Conservation (phyloP, 35 echinoderm and acorn worm species). For the Ophioderma brevispina region DNA sequence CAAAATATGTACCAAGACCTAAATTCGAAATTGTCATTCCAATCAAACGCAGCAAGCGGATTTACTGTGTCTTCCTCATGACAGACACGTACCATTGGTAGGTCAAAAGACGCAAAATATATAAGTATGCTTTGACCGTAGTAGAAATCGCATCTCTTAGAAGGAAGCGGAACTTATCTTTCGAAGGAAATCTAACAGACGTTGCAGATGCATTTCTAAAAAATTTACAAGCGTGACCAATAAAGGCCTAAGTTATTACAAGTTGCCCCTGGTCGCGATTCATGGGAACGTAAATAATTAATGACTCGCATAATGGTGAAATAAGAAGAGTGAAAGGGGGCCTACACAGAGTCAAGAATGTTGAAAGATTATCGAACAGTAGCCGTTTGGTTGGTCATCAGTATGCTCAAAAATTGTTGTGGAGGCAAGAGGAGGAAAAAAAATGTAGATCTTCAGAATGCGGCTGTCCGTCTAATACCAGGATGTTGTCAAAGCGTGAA, state of each 20-base stretch:
- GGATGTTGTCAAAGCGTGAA: neutral
- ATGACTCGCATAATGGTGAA: neutral
- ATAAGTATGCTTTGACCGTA: conserved; percentile 16
- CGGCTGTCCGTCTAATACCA: neutral
- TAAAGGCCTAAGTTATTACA: conserved; percentile 25
- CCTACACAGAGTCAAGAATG: neutral
- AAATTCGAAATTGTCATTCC: neutral
- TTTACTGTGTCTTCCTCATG: conserved; percentile 13
- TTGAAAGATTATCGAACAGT: neutral
- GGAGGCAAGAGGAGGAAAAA: neutral
- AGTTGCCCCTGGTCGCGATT: neutral
- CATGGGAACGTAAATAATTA: neutral
- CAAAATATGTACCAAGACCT: neutral
- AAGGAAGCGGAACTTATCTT: conserved; percentile 21
- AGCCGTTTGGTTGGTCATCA: conserved; percentile 6
- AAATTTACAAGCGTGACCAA: neutral
- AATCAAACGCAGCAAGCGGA: neutral
- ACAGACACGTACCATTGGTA: no score
- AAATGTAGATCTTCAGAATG: neutral
- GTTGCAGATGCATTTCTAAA: neutral
- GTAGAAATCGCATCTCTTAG: conserved; percentile 4
- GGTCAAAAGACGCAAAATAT: neutral
- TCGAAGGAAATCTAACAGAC: neutral
- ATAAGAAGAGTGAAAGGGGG: neutral
- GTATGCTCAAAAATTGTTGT: conserved; percentile 6